Base-by-base conservation (phyloP, 2,888 invertebrate genomes). In the Drepana falcataria region DNA sequence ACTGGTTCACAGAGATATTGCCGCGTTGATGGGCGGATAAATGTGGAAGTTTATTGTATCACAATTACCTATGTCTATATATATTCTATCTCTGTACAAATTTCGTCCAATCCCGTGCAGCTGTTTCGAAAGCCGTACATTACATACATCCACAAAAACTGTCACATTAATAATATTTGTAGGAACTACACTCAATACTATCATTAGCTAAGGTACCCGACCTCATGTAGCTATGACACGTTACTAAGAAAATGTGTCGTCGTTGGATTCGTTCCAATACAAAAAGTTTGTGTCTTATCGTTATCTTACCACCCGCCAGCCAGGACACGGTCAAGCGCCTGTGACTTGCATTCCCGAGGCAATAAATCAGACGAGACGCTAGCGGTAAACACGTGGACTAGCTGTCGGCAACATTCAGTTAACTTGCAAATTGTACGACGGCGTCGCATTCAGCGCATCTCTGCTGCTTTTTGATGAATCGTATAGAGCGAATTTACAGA, bases 341-440 rank as follows among this genome's bases (percentile, higher is more conserved):
- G 53, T 67, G 54, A 59, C 57, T 65, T 66, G 60, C 44, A 44
- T 48, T 51, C 64, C 64, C 58, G 54, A 59, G 48, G 57, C 61
- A 66, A 67, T 73, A 77, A 75, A 79, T 77, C 77, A 73, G 70
- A 66, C 59, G 62, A 60, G 60, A 57, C 58, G 47, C 59, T 59
- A 62, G 58, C 65, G 59, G 56, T 61, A 65, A 63, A 58, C 69
- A 64, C 61, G 71, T 66, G 67, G 68, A 65, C 66, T 53, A 57
- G 58, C 54, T 63, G 57, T 63, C 68, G 55, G 57, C 65, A 75
- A 75, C 70, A 77, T 75, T 68, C 65, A 61, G 65, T 57, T 65
- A 61, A 69, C 68, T 75, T 75, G 76, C 72, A 75, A 79, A 79
- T 75, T 78, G 65, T 64, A 59, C 59, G 57, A 2, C 44, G 9